Conservation (phyloP, 2,888 invertebrate genomes). For the Silvanus unidentatus region DNA sequence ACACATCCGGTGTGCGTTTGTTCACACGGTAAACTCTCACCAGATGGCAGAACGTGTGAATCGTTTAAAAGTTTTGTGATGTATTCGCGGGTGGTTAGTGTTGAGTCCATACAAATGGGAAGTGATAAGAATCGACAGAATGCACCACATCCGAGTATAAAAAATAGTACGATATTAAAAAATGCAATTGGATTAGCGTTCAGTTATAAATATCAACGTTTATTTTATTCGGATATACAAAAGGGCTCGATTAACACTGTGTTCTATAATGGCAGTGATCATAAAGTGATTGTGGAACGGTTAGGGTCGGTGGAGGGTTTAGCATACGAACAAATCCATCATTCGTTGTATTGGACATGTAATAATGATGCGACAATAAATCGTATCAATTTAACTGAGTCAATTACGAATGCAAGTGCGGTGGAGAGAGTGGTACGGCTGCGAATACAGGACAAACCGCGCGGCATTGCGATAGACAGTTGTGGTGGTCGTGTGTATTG, state of each 20-base stretch:
- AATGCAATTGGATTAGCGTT: constrained; percentile 83
- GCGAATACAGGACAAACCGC: constrained; percentile 66
- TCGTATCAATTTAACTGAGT: constrained; percentile 49
- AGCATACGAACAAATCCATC: constrained; percentile 64
- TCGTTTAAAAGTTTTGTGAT: constrained; percentile 74
- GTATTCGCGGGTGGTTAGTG: constrained; percentile 73
- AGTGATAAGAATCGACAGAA: constrained; percentile 66
- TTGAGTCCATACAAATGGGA: constrained; percentile 77
- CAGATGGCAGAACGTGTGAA: constrained; percentile 63
- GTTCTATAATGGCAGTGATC: constrained; percentile 71
- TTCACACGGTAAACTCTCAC: constrained; percentile 69
- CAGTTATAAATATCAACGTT: constrained; percentile 61
- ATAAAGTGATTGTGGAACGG: constrained; percentile 63
- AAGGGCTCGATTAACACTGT: constrained; percentile 77
- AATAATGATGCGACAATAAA: constrained; percentile 71
- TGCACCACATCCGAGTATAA: constrained; percentile 69
- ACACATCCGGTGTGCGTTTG: constrained; percentile 68
- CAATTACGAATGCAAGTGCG: constrained; percentile 42
- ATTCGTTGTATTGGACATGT: constrained; percentile 80
- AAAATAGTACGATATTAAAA: constrained; percentile 65
- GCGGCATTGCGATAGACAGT: constrained; percentile 80
- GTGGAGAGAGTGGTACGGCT: constrained; percentile 60
- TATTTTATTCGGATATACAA: constrained; percentile 88
- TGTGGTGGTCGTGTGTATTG: constrained; percentile 74
- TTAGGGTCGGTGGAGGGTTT: constrained; percentile 85